These are phyloP conservation scores for Sciaenops ocellatus DNA, from an alignment of 2,797 vertebrate genomes.

Conservation along the genomic window DNA sequence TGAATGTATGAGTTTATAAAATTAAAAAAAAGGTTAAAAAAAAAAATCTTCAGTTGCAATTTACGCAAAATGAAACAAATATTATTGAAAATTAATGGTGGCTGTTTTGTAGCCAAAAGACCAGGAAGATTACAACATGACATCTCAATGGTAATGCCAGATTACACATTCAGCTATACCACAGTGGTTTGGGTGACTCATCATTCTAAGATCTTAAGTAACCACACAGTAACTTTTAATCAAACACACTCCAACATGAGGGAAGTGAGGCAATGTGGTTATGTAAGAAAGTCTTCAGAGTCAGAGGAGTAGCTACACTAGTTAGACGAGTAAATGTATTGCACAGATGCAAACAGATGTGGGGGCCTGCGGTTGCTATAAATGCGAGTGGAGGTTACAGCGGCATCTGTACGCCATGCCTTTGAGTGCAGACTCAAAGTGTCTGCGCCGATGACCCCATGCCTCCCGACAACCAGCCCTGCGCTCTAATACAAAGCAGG, in stretches of 20 bases:
- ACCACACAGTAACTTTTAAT: slow-evolving; percentile 59
- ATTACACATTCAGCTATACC: slow-evolving; percentile 46
- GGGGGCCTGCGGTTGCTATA: slow-evolving; percentile 48
- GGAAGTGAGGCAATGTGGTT: slow-evolving; percentile 56
- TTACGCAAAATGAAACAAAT: slow-evolving; percentile 2
- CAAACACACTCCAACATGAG: slow-evolving; percentile 40
- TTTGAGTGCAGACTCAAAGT: slow-evolving; percentile 58
- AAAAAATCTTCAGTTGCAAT: not conserved
- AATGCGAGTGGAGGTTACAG: slow-evolving; percentile 52
- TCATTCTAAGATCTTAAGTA: slow-evolving; percentile 43
- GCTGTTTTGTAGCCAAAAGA: slow-evolving; percentile 15
- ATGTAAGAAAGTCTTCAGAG: slow-evolving; percentile 61
- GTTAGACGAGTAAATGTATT: slow-evolving; percentile 45
- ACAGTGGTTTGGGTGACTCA: slow-evolving; percentile 46
- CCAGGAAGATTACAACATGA: slow-evolving; percentile 32
- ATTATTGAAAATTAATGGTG: slow-evolving; percentile 10
- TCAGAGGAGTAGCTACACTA: slow-evolving; percentile 18
- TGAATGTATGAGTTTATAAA: not conserved
- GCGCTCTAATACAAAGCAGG: slow-evolving; percentile 80
- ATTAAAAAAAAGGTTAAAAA: not conserved
- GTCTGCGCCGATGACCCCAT: slow-evolving; percentile 62
- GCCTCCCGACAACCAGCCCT: slow-evolving; percentile 57
- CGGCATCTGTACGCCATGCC: slow-evolving; percentile 78
- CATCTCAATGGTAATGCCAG: slow-evolving; percentile 22
- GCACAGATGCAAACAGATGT: slow-evolving; percentile 66